Base-by-base conservation (phyloP, 92 coral and sea anemone genomes). In the Paramuricea clavata region DNA sequence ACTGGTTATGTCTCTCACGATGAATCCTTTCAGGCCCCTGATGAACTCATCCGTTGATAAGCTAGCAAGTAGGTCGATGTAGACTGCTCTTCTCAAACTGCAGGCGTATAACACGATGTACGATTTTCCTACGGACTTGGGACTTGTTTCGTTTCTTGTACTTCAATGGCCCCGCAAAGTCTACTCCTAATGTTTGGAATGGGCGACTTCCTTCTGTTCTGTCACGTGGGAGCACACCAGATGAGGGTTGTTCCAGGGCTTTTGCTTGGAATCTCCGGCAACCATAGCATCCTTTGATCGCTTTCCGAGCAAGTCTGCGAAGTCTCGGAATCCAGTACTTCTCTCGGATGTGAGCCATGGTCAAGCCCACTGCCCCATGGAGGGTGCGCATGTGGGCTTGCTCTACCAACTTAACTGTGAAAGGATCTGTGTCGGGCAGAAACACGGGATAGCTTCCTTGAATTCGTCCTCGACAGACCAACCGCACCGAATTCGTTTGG, bases 151-250 rank as follows among this genome's bases (percentile, higher is more conserved):
- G 17, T 54, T 77, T 77, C 44, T 22, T 28, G 47, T 77, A 77
- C 35, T n/a, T 77, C 12, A 77, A 4, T 39, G 44, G 44, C 2
- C 82, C 68, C 7, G 65, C 69, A 34, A 50, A 77, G 47, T 77
- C 82, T 33, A 77, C 82, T 16, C 82, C 68, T 31, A 77, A 43
- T 3, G 33, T 32, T 77, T 77, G 82, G 28, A 77, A 77, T 13
- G 82, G 82, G 69, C 34, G 69, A 2, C 23, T 54, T 23, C 69
- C 82, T 57, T 77, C 42, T 0, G 69, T 54, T 13, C 69, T 17
- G 0, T 77, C 26, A 0, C 23, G 3, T 30, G 82, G 82, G 6
- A 77, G 68, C 0, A 77, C 0, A 0, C 23, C 82, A 31, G 65
- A 68, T 31, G 44, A n/a, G 0, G 21, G 82, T 0, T 6, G 5